Percentiles rank a stretch among this genome's conserved stretches.
phyloP scores from a whole-genome alignment of 2,797 vertebrate genomes.

The Anabacerthia variegaticeps region DNA sequence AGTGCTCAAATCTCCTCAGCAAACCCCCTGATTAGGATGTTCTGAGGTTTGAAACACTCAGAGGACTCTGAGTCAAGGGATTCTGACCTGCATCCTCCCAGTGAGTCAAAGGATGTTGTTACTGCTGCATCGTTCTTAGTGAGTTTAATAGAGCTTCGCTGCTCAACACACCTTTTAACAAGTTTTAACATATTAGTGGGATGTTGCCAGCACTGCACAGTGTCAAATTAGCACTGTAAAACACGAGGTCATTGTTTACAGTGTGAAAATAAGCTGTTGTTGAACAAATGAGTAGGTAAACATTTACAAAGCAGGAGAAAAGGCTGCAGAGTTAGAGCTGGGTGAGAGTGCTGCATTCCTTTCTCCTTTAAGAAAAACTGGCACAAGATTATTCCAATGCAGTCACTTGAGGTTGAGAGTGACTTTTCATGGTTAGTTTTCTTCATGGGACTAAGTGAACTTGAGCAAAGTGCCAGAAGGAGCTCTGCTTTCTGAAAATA shows the following conservation, averaged over 20 bases:
- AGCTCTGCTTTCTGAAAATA: not conserved
- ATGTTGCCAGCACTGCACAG: not conserved
- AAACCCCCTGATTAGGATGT: not conserved
- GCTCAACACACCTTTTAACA: not conserved
- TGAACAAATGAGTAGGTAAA: not conserved
- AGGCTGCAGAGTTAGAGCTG: not conserved
- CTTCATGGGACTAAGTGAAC: not conserved
- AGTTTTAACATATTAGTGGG: not conserved
- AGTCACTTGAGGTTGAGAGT: not conserved
- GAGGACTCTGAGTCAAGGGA: not conserved
- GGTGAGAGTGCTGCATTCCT: not conserved
- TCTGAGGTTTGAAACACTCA: not conserved
- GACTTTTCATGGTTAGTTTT: slow-evolving; percentile 43
- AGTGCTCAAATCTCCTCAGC: not conserved
- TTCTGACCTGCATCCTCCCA: not conserved
- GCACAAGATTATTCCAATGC: not conserved
- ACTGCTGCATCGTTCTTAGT: not conserved
- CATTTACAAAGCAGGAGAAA: not conserved
- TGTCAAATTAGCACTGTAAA: slow-evolving; percentile 11
- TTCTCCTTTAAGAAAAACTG: slow-evolving; percentile 8
- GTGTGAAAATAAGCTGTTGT: not conserved
- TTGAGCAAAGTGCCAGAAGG: slow-evolving; percentile 16
- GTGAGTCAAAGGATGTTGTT: not conserved
- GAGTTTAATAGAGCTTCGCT: not conserved
- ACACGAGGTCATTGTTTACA: slow-evolving; percentile 11